These are phyloP conservation scores for Otis tarda DNA, from an alignment of 2,113 vertebrate species.

Conservation along the genomic window DNA sequence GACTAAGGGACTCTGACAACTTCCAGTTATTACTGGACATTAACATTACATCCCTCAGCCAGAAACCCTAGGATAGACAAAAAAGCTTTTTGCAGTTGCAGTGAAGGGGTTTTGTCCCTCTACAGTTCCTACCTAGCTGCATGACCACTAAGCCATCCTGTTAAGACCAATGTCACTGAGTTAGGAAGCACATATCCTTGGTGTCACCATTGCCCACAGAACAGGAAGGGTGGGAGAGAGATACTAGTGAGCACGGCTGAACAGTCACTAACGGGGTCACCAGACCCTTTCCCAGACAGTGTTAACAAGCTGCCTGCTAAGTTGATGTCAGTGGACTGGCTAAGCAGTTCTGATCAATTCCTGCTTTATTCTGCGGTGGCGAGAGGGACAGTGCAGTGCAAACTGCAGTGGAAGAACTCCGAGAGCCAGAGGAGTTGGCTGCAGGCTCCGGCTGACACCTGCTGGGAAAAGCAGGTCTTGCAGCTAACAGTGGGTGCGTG, in stretches of 20 bases:
- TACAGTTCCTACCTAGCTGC: too few relatives aligned
- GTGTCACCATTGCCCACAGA: fast-evolving
- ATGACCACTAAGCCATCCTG: background rate
- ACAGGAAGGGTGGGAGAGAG: background rate
- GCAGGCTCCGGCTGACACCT: background rate
- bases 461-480: background rate
- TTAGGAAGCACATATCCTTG: background rate
- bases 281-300: too few relatives aligned
- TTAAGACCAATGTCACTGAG: fast-evolving
- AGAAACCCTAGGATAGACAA: background rate
- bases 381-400: fast-evolving
- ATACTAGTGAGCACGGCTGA: fast-evolving
- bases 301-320: background rate
- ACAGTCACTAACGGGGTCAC: background rate
- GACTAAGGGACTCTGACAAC: background rate
- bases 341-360: background rate
- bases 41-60: too few relatives aligned
- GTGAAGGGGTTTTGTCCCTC: background rate
- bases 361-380: background rate
- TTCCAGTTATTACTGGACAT: background rate
- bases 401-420: too few relatives aligned
- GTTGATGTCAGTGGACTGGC: too few relatives aligned
- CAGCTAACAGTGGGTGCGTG: background rate
- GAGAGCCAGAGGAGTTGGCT: background rate
- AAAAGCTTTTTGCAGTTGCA: background rate